Conservation (phyloP, 1,140 invertebrate genomes). For the Lamellibrachia luymesi region DNA sequence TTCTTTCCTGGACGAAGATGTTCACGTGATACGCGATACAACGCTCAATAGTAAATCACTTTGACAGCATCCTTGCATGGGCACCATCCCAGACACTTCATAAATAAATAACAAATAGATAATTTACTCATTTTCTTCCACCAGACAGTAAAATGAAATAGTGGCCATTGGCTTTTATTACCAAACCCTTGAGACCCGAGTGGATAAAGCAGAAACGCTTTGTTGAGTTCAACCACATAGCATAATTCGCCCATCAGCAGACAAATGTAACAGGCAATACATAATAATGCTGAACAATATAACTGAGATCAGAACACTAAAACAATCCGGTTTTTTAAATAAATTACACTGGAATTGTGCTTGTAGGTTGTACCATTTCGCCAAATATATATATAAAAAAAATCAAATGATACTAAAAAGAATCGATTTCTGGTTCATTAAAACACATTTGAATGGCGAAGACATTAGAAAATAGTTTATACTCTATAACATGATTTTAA, state of each 20-base stretch:
- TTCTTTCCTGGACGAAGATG: neutral
- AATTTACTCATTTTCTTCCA: neutral
- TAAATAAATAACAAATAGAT: constrained; percentile 6
- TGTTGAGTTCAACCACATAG: neutral
- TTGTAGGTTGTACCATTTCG: too few relatives aligned
- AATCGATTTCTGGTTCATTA: too few relatives aligned
- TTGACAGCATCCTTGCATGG: neutral
- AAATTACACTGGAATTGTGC: too few relatives aligned
- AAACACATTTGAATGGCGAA: too few relatives aligned
- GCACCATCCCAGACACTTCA: neutral
- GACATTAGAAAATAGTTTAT: too few relatives aligned
- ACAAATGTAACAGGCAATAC: neutral
- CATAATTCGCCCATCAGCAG: neutral
- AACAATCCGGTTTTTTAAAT: neutral
- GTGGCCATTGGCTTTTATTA: neutral
- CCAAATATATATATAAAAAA: too few relatives aligned
- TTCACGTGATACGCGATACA: neutral
- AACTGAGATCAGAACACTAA: neutral
- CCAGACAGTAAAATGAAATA: neutral
- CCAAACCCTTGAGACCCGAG: neutral
- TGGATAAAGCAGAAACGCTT: neutral
- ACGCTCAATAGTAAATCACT: neutral
- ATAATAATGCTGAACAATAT: neutral
- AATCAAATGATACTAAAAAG: too few relatives aligned
- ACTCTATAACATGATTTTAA: too few relatives aligned